Conservation (phyloP, 2,888 invertebrate genomes). For the Hydriomena furcata region DNA sequence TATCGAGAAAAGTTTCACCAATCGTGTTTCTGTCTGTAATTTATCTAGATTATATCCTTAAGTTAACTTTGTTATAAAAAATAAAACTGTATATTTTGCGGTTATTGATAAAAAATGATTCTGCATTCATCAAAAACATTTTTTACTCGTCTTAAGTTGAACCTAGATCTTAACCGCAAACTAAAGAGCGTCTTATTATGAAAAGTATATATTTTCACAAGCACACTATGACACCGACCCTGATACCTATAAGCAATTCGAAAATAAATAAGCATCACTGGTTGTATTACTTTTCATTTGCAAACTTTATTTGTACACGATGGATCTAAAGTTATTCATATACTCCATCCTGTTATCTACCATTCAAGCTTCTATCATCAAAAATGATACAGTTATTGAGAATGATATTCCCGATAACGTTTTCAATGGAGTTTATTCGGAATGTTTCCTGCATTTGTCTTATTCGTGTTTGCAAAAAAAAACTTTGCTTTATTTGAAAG, state of each 20-base stretch:
- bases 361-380: conserved; percentile 13
- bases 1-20: too few species aligned
- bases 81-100: too few species aligned
- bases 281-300: conserved; percentile 58
- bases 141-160: too few species aligned
- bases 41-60: too few species aligned
- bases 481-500: conserved; percentile 81
- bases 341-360: conserved; percentile 34
- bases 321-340: conserved; percentile 53
- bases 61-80: too few species aligned
- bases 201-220: conserved; percentile 65
- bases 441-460: conserved; percentile 83
- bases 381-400: conserved; percentile 20
- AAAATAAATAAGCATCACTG: conserved; percentile 68
- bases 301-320: conserved; percentile 36
- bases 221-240: conserved; percentile 59
- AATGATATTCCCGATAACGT: conserved; percentile 55
- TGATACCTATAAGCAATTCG: conserved; percentile 62
- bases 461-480: conserved; percentile 83
- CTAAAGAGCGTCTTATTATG: conserved; percentile 15
- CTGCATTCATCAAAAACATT: too few species aligned
- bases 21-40: too few species aligned
- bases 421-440: conserved; percentile 78
- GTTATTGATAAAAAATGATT: too few species aligned
- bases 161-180: conserved; percentile 24